A percentile compares a stretch with the other conserved stretches of the same genome.
Evolutionary conservation across 2,888 invertebrate genomes (phyloP).

Genomic region (Callyntrura guangdongensis): DNA sequence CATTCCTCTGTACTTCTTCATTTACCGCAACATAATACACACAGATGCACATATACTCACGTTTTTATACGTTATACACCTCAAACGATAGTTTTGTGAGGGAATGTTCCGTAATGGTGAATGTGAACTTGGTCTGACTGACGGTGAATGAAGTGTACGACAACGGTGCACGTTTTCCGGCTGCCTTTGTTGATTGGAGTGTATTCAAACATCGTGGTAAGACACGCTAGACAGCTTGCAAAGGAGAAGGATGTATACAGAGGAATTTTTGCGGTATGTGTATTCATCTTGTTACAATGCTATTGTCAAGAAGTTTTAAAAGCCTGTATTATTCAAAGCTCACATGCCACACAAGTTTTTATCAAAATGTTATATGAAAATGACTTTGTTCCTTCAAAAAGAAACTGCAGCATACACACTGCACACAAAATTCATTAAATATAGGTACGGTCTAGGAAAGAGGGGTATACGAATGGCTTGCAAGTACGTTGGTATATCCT

Average conservation of each 20-base stretch:
- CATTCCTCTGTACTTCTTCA: slow-evolving; percentile 39
- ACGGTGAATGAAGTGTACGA: neutral
- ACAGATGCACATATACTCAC: neutral
- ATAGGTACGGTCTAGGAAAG: no score
- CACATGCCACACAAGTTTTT: slow-evolving; percentile 35
- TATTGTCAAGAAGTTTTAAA: slow-evolving; percentile 65
- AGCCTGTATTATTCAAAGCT: slow-evolving; percentile 56
- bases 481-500: neutral
- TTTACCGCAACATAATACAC: neutral
- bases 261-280: slow-evolving; percentile 18
- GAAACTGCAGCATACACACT: neutral
- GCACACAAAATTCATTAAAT: neutral
- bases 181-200: slow-evolving; percentile 42
- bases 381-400: neutral
- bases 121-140: neutral
- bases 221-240: neutral
- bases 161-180: slow-evolving; percentile 36
- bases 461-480: neutral
- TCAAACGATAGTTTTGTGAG: slow-evolving; percentile 24
- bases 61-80: neutral
- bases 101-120: neutral
- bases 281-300: slow-evolving; percentile 18
- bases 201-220: slow-evolving; percentile 41
- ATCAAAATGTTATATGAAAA: slow-evolving; percentile 25
- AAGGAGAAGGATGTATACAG: neutral